These are phyloP conservation scores for Listronotus bonariensis DNA, from an alignment of 1,140 invertebrate genomes.

Conservation along the genomic window DNA sequence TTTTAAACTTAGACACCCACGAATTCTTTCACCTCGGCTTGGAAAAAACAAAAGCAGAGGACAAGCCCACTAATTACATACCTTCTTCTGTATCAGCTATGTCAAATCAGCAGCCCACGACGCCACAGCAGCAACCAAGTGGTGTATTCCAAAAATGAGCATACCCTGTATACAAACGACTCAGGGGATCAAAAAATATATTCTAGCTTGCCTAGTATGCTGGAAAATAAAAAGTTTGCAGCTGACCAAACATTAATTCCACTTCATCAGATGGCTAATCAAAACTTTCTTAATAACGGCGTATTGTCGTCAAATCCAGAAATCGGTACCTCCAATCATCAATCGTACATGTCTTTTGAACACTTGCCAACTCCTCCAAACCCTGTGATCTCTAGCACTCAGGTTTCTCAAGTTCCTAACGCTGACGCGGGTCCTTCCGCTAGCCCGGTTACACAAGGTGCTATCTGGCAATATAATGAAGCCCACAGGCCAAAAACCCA, in stretches of 20 bases:
- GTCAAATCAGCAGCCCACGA: conserved; percentile 62
- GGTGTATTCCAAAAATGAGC: conserved; percentile 44
- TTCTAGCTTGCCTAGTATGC: conserved; percentile 42
- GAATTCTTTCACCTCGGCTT: conserved; percentile 77
- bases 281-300: conserved; percentile 42
- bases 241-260: conserved; percentile 60
- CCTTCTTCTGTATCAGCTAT: conserved; percentile 66
- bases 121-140: conserved; percentile 53
- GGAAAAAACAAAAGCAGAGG: conserved; percentile 53
- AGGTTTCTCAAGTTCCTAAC: conserved; percentile 61
- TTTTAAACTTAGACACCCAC: conserved; percentile 80
- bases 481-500: conserved; percentile 87
- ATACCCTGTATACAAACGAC: conserved; percentile 43
- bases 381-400: conserved; percentile 63
- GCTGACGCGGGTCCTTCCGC: conserved; percentile 53
- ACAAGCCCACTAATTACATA: conserved; percentile 47
- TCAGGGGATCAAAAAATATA: conserved; percentile 57
- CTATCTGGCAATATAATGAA: conserved; percentile 87
- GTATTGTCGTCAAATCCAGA: conserved; percentile 44
- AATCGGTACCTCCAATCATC: conserved; percentile 26
- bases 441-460: conserved; percentile 59
- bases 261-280: conserved; percentile 59
- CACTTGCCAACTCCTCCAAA: conserved; percentile 53
- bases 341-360: conserved; percentile 62
- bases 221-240: conserved; percentile 48